Percentiles rank a stretch among this genome's conserved stretches.
Conservation (phyloP, 2,888 invertebrate species). For the Mylabris sibirica region DNA sequence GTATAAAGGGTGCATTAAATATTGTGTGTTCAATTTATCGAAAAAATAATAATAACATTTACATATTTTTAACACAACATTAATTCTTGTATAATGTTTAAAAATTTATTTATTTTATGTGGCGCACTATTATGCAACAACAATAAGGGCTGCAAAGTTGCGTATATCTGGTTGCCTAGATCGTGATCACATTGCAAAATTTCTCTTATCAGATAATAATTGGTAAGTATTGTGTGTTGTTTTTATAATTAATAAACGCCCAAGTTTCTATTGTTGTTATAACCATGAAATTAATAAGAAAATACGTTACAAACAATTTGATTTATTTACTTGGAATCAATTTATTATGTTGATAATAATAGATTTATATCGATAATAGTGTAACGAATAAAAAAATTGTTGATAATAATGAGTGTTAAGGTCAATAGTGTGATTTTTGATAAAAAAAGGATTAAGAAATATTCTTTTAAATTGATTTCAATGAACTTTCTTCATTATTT, state of each 20-base stretch:
- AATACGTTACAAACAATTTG: background rate
- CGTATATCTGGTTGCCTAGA: constrained; percentile 1
- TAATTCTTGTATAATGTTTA: too few relatives aligned
- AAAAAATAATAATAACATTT: too few relatives aligned
- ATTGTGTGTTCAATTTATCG: background rate
- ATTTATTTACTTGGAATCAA: background rate
- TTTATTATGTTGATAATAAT: constrained; percentile 1
- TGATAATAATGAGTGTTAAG: background rate
- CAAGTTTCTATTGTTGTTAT: background rate
- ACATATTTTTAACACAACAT: too few relatives aligned
- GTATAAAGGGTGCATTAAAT: background rate
- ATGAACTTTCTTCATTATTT: background rate
- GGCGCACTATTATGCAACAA: constrained; percentile 27
- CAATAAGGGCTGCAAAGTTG: background rate
- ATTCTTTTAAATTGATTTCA: background rate
- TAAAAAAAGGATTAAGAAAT: background rate
- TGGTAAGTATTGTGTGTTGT: background rate
- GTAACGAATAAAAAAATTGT: background rate
- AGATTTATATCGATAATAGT: background rate
- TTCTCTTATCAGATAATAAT: background rate
- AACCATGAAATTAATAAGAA: constrained; percentile 7
- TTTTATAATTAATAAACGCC: background rate
- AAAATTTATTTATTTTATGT: too few relatives aligned
- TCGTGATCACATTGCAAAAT: background rate
- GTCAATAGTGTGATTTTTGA: constrained; percentile 1